A percentile compares a stretch with the other conserved stretches of the same genome.
Evolutionary conservation across 2,888 invertebrate genomes (phyloP).

Genomic region (Clistopyga incitator): DNA sequence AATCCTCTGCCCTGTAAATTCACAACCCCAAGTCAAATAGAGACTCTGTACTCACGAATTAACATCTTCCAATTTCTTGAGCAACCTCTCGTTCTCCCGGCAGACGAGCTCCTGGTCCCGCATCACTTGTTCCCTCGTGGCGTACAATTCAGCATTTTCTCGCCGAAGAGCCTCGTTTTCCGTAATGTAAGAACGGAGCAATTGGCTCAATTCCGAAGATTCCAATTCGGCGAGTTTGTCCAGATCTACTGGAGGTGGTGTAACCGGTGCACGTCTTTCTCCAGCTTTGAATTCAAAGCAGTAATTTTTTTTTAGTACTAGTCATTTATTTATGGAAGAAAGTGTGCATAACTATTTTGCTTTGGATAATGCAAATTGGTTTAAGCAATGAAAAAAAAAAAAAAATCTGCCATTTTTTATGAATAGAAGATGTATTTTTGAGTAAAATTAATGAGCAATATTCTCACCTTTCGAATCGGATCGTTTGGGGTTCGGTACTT

Average conservation of each 20-base stretch:
- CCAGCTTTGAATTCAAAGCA: slow-evolving; percentile 59
- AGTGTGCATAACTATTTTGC: too few relatives aligned
- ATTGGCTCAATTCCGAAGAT: slow-evolving; percentile 91
- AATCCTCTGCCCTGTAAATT: slow-evolving; percentile 64
- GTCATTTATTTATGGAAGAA: too few relatives aligned
- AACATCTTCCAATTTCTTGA: slow-evolving; percentile 95
- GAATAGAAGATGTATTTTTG: neutral
- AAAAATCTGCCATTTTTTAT: neutral
- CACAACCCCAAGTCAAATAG: slow-evolving; percentile 38
- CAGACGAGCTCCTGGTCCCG: slow-evolving; percentile 96
- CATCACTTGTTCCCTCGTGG: slow-evolving; percentile 91
- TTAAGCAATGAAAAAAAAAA: neutral
- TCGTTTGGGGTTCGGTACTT: slow-evolving; percentile 79
- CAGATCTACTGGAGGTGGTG: slow-evolving; percentile 88
- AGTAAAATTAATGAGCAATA: neutral
- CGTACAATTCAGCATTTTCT: slow-evolving; percentile 94
- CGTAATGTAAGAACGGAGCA: slow-evolving; percentile 93
- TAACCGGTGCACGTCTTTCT: slow-evolving; percentile 82
- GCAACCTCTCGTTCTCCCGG: slow-evolving; percentile 94
- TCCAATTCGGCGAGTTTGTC: slow-evolving; percentile 91
- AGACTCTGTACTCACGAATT: slow-evolving; percentile 89
- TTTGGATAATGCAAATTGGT: too few relatives aligned
- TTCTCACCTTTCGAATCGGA: slow-evolving; percentile 73
- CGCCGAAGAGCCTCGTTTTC: slow-evolving; percentile 92
- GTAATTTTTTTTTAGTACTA: neutral